phyloP scores from a whole-genome alignment of 1,140 invertebrate species.

The Muscidifurax raptorellus region DNA sequence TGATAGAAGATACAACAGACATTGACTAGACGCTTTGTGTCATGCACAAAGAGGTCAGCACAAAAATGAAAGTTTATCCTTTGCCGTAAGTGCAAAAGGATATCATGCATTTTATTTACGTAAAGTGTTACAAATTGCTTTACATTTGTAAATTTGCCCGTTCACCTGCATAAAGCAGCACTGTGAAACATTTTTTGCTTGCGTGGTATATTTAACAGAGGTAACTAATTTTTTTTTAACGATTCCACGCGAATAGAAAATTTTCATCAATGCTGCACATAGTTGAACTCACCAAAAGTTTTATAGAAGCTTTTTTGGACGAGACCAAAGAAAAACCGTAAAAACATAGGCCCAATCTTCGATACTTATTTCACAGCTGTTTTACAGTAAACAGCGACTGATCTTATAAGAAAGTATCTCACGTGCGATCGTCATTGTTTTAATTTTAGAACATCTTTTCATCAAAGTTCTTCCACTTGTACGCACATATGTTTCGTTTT shows the following conservation, averaged over 20 bases:
- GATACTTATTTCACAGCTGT: conserved; percentile 50
- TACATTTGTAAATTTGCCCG: conserved; percentile 36
- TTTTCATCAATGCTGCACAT: conserved; percentile 30
- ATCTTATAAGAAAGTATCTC: conserved; percentile 26
- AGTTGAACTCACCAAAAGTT: conserved; percentile 60
- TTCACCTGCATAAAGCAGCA: conserved; percentile 35
- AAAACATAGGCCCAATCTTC: conserved; percentile 62
- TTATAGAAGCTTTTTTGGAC: conserved; percentile 58
- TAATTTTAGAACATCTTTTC: conserved; percentile 40
- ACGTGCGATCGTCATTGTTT: conserved; percentile 1
- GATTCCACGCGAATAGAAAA: conserved; percentile 40
- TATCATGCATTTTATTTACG: conserved; percentile 34
- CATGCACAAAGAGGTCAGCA: conserved; percentile 45
- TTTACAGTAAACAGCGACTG: conserved; percentile 5
- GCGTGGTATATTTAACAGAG: conserved; percentile 27
- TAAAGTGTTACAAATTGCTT: conserved; percentile 31
- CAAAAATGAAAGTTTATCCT: conserved; percentile 46
- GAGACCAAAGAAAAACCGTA: conserved; percentile 68
- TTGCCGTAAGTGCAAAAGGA: conserved; percentile 5
- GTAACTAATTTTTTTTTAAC: not conserved
- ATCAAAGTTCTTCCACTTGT: conserved; percentile 52
- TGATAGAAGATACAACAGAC: conserved; percentile 82
- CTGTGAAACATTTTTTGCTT: conserved; percentile 44
- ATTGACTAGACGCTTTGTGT: conserved; percentile 64
- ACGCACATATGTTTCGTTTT: conserved; percentile 46